phyloP scores from a whole-genome alignment of 2,888 invertebrate species.

The Nymphalis c-album region DNA sequence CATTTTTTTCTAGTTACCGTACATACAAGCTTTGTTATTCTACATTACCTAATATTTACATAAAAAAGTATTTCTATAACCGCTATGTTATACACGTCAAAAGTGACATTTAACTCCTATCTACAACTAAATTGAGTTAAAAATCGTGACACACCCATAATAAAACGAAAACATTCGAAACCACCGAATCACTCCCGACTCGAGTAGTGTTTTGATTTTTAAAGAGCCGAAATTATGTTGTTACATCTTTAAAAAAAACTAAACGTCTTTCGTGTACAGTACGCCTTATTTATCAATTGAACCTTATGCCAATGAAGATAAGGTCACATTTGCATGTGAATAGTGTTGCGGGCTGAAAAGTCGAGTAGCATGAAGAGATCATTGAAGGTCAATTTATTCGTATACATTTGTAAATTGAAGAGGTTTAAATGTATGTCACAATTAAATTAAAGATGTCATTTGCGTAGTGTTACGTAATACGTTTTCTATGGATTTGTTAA shows the following conservation, averaged over 20 bases:
- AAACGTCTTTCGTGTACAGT: slow-evolving; percentile 45
- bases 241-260: slow-evolving; percentile 49
- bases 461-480: slow-evolving; percentile 28
- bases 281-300: slow-evolving; percentile 30
- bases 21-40: too few species aligned
- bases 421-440: slow-evolving; percentile 32
- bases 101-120: background rate
- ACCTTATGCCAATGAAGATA: slow-evolving; percentile 4
- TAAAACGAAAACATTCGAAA: slow-evolving; percentile 34
- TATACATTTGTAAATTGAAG: slow-evolving; percentile 30
- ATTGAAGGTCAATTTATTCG: slow-evolving; percentile 39
- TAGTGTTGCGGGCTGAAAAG: slow-evolving; percentile 32
- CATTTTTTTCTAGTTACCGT: too few species aligned
- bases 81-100: background rate
- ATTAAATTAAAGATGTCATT: slow-evolving; percentile 35
- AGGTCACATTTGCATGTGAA: slow-evolving; percentile 5
- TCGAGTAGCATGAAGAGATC: slow-evolving; percentile 42
- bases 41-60: slow-evolving; percentile 21
- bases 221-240: slow-evolving; percentile 47
- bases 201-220: slow-evolving; percentile 43
- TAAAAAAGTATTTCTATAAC: slow-evolving; percentile 9
- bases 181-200: slow-evolving; percentile 47
- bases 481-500: slow-evolving; percentile 26
- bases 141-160: slow-evolving; percentile 26
- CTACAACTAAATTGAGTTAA: slow-evolving; percentile 20